Percentiles rank a stretch among this genome's conserved stretches.
These are phyloP conservation scores for Dermatophagoides farinae DNA, from an alignment of 1,140 invertebrate species.

Conservation along the genomic window DNA sequence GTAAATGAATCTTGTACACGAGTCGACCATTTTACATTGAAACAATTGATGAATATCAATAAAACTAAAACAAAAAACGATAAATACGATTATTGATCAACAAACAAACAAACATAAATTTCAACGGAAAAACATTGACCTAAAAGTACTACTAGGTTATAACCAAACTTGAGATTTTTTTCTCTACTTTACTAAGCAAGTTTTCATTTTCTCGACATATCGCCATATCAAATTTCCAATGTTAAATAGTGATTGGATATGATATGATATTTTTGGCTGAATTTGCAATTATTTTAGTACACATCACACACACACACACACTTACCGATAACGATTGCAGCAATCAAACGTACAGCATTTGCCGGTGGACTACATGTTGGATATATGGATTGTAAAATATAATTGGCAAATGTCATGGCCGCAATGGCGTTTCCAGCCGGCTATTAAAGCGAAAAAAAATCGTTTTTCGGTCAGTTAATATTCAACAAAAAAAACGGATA, in stretches of 20 bases:
- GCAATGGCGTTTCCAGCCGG: constrained; percentile 92
- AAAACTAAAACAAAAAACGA: constrained; percentile 42
- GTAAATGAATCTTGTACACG: constrained; percentile 81
- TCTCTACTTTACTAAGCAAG: no score
- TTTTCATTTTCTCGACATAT: no score
- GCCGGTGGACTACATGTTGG: constrained; percentile 27
- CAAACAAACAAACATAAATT: constrained; percentile 9
- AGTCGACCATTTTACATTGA: constrained; percentile 84
- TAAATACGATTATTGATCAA: no score
- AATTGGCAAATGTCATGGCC: constrained; percentile 82
- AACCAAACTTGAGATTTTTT: neutral
- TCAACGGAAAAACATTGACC: neutral
- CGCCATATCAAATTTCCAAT: no score
- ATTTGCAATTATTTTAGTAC: no score
- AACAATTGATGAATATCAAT: constrained; percentile 82
- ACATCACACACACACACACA: no score
- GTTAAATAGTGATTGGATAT: no score
- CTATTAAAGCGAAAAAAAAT: no score
- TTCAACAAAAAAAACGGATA: no score
- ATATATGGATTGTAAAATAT: constrained; percentile 79
- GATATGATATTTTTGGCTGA: no score
- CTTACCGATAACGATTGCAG: constrained; percentile 22
- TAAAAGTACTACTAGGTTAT: no score
- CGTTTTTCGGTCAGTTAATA: no score
- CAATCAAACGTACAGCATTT: constrained; percentile 21